Base-by-base conservation (phyloP, 2,888 invertebrate genomes). In the Branchipolynoe longqiensis region DNA sequence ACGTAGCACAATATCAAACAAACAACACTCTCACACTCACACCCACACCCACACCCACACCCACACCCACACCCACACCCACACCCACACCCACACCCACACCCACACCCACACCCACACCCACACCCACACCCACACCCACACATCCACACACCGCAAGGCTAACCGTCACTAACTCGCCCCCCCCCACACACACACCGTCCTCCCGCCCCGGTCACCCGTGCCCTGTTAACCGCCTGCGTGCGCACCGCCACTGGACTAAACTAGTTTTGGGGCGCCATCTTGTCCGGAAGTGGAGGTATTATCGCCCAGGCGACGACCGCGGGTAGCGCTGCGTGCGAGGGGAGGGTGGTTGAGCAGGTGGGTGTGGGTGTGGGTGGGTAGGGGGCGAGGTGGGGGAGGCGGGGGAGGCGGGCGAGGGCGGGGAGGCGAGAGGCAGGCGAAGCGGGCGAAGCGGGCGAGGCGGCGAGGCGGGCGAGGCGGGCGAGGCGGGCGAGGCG, bases 211-310 rank as follows among this genome's bases (percentile, higher is more conserved):
- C n/a, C n/a, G n/a, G n/a, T n/a, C n/a, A n/a, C n/a, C n/a, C n/a
- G n/a, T n/a, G n/a, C n/a, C n/a, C n/a, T n/a, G n/a, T n/a, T n/a
- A n/a, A n/a, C n/a, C n/a, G n/a, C n/a, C n/a, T n/a, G n/a, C n/a
- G n/a, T n/a, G n/a, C n/a, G 48, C 48, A 18, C 48, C 48, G 48
- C 48, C 48, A 6, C 36, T n/a, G n/a, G n/a, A n/a, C 41, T 54
- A 78, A 78, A 78, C 78, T 28, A 78, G 78, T 78, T 73, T 78
- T 48, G n/a, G 25, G 22, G 41, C 48, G 31, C 78, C 41, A 28
- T 48, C 31, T 31, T 8, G 78, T 48, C 78, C 78, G 78, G 78
- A 78, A 78, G 78, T 78, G 78, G 25, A 25, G 28, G 78, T 78
- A 78, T 78, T 78, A 54, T 78, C 78, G 78, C 78, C 78, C 78